Base-by-base conservation (phyloP, 2,888 invertebrate genomes). In the Harpalus rubripes region DNA sequence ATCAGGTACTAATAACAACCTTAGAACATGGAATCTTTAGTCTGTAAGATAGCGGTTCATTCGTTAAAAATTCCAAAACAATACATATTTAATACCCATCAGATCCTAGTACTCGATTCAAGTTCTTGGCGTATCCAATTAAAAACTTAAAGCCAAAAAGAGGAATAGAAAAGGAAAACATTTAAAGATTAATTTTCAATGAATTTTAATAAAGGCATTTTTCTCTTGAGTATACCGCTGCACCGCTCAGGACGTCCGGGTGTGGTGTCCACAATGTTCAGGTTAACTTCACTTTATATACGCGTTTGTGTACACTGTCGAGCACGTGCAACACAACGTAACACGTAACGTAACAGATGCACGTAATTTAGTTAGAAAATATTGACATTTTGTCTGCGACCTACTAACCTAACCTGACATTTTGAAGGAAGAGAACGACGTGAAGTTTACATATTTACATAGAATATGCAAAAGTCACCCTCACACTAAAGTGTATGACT, bases 401-500 rank as follows among this genome's bases (percentile, higher is more conserved):
- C 84, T 63, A 84, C 65, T 84, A 84, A 84, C 84, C 84, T 84
- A 76, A 84, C 84, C 84, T 84, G 84, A 84, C 84, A 84, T 84
- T 84, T 80, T 65, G 39, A 59, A 59, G 22, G 52, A 82, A 82
- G 76, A 32, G 80, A 39, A 15, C 80, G 63, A 74, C 22, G 74
- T 15, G 10, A 58, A 59, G 78, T 78, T 58, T 58, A 22, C 76
- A 78, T 78, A 58, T 59, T 32, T 61, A 56, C 59, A 16, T 22
- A 15, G 7, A 59, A 56, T 81, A 81, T 81, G 81, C 72, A 32
- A 81, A 81, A 32, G 63, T 39, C 52, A 68, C 78, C 61, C 58
- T 59, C 44, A 78, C 65, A 76, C 15, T 44, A 44, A 26, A 76
- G 22, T 61, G 26, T 78, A 65, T 63, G 52, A 65, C 65, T 76